These are phyloP conservation scores for Chironomus riparius DNA, from an alignment of 2,888 invertebrate species.

Conservation along the genomic window DNA sequence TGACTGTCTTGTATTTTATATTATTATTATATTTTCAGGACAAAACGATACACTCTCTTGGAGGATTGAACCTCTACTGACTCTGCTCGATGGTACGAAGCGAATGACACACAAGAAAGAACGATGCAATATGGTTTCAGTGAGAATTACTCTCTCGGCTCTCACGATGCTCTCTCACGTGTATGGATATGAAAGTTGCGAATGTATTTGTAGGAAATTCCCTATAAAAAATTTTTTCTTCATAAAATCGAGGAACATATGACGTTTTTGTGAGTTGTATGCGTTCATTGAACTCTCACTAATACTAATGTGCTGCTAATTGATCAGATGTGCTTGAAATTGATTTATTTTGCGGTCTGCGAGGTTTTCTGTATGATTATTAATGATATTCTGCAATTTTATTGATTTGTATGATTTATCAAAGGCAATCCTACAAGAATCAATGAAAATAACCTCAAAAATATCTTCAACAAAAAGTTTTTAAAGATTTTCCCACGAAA, in stretches of 20 bases:
- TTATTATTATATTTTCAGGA: not conserved
- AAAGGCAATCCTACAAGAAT: not conserved
- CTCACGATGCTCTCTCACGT: not conserved
- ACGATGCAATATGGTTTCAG: not conserved
- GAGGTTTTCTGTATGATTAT: not conserved
- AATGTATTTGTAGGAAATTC: conserved; percentile 6
- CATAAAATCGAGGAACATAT: conserved; percentile 13
- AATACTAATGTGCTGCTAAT: not conserved
- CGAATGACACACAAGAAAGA: not conserved
- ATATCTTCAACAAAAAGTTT: not conserved
- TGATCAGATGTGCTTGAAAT: not conserved
- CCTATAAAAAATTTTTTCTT: conserved; percentile 3
- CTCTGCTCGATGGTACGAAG: not conserved
- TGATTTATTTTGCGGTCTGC: not conserved
- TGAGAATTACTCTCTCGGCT: not conserved
- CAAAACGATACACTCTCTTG: conserved; percentile 16
- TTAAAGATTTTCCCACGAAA: conserved; percentile 2
- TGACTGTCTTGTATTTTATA: not conserved
- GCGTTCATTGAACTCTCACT: conserved; percentile 23
- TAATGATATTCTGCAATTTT: not conserved
- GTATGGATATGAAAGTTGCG: not conserved
- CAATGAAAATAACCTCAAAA: not conserved
- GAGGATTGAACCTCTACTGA: conserved; percentile 23
- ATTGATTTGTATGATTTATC: not conserved
- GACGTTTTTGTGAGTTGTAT: conserved; percentile 10